Evolutionary conservation across 1,140 invertebrate genomes (phyloP), one percentile per base, ranked within the genome.

Genomic region (Drosophila saltans): DNA sequence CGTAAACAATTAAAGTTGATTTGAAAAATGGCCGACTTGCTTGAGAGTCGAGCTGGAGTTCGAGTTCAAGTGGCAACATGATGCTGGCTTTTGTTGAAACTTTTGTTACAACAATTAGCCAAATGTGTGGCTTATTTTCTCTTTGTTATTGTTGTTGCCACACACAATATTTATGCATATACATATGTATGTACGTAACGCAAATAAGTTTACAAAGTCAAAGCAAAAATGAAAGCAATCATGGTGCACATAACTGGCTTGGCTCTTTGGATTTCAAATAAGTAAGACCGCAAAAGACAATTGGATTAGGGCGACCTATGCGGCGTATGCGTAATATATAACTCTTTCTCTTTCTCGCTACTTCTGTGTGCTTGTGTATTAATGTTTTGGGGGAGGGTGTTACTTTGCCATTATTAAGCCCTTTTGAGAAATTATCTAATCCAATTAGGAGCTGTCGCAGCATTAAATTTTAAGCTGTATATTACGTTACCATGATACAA

Each of bases 1-100:
- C 88, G 80, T 73, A 78, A 88, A 88, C 83, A 88, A 88, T 88
- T 88, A 74, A 80, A 83, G 72, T 65, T 88, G 84, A 89, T 88
- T 77, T 78, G 80, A 88, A 88, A 83, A 76, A 76, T 69, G 48
- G 36, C 64, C 59, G 55, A 52, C 45, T 57, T 39, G n/a, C n/a
- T n/a, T n/a, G 33, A 16, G 40, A 75, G 56, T 55, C 40, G 68
- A 55, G 70, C 36, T 67, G 26, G 30, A 77, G 65, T 78, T 63
- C 65, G 62, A 72, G 75, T 72, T 85, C 66, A 85, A 82, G 83
- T 84, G 78, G 67, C 81, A 81, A 76, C 82, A 69, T 79, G 69
- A 64, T 60, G 66, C 67, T 28, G 56, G 48, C 21, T 63, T 65
- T 73, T 80, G 80, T 83, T 81, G 83, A 80, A 86, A 86, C 83